These are phyloP conservation scores for Heterotilapia buettikoferi DNA, from an alignment of 2,113 vertebrate species.

Conservation along the genomic window DNA sequence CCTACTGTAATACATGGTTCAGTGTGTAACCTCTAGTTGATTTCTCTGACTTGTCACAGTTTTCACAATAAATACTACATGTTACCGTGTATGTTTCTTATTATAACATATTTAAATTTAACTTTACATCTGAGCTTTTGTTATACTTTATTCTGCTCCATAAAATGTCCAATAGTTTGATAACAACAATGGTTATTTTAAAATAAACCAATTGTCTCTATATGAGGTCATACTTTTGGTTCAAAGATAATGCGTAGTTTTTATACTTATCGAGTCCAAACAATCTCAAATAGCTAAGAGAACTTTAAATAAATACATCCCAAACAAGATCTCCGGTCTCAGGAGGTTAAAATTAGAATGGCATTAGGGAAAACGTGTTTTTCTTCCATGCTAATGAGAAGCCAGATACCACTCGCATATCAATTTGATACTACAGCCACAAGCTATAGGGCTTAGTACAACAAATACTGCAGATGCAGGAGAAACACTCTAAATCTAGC, in stretches of 20 bases:
- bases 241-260: neutral
- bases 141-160: neutral
- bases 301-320: neutral
- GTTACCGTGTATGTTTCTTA: neutral
- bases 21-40: neutral
- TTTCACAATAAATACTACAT: neutral
- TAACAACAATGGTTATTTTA: neutral
- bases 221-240: neutral
- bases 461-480: neutral
- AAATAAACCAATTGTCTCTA: neutral
- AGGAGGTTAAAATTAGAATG: neutral
- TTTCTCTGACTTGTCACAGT: neutral
- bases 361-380: neutral
- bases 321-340: neutral
- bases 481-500: accelerated
- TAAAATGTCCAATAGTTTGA: neutral
- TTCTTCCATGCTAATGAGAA: neutral
- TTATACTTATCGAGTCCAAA: neutral
- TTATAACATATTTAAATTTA: neutral
- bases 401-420: neutral
- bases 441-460: neutral
- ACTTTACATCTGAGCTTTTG: neutral
- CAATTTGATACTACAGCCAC: neutral
- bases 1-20: neutral
- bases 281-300: neutral